These are phyloP conservation scores for Palythoa caribaeorum DNA, from an alignment of 92 coral and sea anemone species.

Conservation along the genomic window DNA sequence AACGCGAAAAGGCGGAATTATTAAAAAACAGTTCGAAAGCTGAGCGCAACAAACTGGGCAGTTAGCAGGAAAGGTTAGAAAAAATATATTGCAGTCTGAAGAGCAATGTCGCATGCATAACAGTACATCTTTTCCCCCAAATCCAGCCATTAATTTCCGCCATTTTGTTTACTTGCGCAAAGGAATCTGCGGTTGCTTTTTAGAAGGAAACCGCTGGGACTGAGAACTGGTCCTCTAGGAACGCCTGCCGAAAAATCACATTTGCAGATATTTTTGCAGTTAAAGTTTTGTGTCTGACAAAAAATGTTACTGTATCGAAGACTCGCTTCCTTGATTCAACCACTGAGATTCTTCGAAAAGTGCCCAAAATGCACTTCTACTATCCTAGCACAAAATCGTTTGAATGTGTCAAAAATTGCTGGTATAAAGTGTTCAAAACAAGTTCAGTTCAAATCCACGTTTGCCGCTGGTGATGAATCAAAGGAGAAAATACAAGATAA, in stretches of 20 bases:
- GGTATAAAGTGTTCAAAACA: not conserved
- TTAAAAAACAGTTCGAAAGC: conserved; percentile 39
- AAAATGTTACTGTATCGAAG: conserved; percentile 19
- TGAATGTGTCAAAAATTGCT: not conserved
- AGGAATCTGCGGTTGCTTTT: not conserved
- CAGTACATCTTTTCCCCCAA: not conserved
- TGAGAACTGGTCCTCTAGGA: not conserved
- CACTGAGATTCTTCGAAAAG: not conserved
- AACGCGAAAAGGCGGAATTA: conserved; percentile 63
- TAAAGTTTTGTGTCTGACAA: not conserved
- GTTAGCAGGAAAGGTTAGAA: conserved; percentile 46
- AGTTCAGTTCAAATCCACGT: not conserved
- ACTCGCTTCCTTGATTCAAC: not conserved
- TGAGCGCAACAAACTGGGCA: conserved; percentile 55
- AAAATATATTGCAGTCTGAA: conserved; percentile 54
- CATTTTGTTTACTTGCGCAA: conserved; percentile 46
- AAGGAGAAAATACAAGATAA: conserved; percentile 31
- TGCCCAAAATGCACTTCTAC: not conserved
- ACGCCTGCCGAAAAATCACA: conserved; percentile 29
- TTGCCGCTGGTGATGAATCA: not conserved
- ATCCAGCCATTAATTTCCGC: conserved; percentile 36
- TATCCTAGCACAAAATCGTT: not conserved
- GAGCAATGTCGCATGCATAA: conserved; percentile 66
- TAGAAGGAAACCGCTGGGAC: conserved; percentile 28
- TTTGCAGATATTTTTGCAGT: not conserved